These are phyloP conservation scores for Anthonomus grandis DNA, from an alignment of 1,140 invertebrate genomes.

Conservation along the genomic window DNA sequence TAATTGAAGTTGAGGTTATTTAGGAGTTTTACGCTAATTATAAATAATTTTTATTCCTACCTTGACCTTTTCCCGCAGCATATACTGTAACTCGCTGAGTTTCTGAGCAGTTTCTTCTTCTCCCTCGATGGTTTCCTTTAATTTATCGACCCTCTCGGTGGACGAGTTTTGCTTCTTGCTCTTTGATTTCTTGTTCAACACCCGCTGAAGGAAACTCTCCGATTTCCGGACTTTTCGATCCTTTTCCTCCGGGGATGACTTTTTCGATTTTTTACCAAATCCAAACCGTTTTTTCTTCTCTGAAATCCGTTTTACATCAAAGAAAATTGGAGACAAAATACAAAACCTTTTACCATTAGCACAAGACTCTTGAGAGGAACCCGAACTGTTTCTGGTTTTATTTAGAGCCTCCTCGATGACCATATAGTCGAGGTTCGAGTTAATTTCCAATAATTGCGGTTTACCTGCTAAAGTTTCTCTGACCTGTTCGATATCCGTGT, in stretches of 20 bases:
- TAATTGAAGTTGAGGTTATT: no score
- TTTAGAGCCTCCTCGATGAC: no score
- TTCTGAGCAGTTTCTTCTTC: conserved; percentile 26
- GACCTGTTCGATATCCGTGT: no score
- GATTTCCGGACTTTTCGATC: conserved; percentile 30
- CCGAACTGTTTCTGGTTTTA: not conserved
- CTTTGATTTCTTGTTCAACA: conserved; percentile 30
- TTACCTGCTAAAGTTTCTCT: no score
- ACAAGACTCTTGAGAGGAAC: no score
- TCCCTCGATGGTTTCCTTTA: conserved; percentile 24
- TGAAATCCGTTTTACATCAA: no score
- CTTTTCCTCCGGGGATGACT: conserved; percentile 13
- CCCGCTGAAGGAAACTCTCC: conserved; percentile 31
- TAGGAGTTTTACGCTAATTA: no score
- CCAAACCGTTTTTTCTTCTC: conserved; percentile 7
- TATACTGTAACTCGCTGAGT: conserved; percentile 30
- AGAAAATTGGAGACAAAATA: no score
- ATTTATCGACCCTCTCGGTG: not conserved
- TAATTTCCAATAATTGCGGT: no score
- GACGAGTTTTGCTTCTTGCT: conserved; percentile 22
- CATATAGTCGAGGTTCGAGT: no score
- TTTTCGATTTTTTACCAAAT: conserved; percentile 15
- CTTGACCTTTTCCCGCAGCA: conserved; percentile 16
- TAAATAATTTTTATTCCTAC: not conserved
- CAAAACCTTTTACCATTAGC: no score